phyloP scores from a whole-genome alignment of 1,140 invertebrate genomes.

The Drosophila aff. region DNA sequence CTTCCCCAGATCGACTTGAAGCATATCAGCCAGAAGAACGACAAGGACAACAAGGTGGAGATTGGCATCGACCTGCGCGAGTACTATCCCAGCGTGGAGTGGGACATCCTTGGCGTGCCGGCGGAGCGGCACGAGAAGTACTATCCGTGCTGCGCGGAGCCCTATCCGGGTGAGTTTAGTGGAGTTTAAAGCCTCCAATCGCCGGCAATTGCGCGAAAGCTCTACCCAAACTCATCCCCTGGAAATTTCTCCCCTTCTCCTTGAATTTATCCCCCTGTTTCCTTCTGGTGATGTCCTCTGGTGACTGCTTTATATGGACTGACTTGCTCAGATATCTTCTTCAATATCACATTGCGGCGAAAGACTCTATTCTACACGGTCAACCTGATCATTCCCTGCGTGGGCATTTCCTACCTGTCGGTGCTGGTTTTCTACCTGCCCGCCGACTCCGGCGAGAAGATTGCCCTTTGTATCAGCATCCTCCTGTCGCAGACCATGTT shows the following conservation, averaged over 20 bases:
- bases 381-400: slow-evolving; percentile 97
- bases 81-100: slow-evolving; percentile 98
- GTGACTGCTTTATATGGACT: slow-evolving; percentile 64
- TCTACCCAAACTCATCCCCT: slow-evolving; percentile 79
- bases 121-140: slow-evolving; percentile 95
- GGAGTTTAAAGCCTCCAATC: slow-evolving; percentile 69
- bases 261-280: not conserved
- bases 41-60: slow-evolving; percentile 92
- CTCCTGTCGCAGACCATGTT: slow-evolving; percentile 99
- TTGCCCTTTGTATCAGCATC: slow-evolving; percentile 99
- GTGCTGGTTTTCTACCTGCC: slow-evolving; percentile 98
- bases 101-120: slow-evolving; percentile 98
- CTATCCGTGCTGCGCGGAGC: slow-evolving; percentile 95
- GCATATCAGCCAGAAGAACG: slow-evolving; percentile 93
- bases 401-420: slow-evolving; percentile 96
- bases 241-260: slow-evolving; percentile 2
- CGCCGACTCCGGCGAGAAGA: slow-evolving; percentile 99
- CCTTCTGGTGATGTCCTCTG: not conserved
- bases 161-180: slow-evolving; percentile 90
- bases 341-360: slow-evolving; percentile 97
- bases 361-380: slow-evolving; percentile 99
- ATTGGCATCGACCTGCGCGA: slow-evolving; percentile 96
- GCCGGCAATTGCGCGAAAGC: slow-evolving; percentile 70
- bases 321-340: slow-evolving; percentile 93
- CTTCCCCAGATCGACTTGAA: slow-evolving; percentile 93